Percentiles rank a stretch among this genome's conserved stretches.
These are phyloP conservation scores for Chironomus tepperi DNA, from an alignment of 1,140 invertebrate genomes.

Conservation along the genomic window DNA sequence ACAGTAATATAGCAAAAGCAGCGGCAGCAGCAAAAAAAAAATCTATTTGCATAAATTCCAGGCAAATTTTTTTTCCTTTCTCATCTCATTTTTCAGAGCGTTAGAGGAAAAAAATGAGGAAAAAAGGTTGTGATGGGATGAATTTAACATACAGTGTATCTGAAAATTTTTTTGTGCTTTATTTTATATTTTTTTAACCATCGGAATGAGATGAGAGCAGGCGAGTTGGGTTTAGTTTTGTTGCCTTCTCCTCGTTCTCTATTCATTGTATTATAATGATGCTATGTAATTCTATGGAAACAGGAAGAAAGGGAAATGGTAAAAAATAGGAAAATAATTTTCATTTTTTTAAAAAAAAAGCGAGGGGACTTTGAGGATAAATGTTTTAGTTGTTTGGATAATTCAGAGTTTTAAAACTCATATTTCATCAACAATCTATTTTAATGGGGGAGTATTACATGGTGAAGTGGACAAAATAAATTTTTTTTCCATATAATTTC, in stretches of 20 bases:
- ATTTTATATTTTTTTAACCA: too few species aligned
- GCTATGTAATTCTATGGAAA: neutral
- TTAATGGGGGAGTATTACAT: neutral
- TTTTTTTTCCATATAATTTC: too few species aligned
- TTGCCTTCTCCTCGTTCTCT: neutral
- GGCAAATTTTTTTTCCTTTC: neutral
- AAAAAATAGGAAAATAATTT: conserved; percentile 9
- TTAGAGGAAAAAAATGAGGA: conserved; percentile 1
- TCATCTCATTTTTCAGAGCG: neutral
- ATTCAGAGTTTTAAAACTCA: neutral
- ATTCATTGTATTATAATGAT: conserved; percentile 17
- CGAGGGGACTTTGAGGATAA: neutral
- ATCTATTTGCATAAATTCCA: conserved; percentile 24
- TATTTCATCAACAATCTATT: neutral
- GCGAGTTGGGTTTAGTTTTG: conserved; percentile 20
- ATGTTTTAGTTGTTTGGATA: neutral
- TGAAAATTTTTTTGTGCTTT: neutral
- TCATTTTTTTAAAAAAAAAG: neutral
- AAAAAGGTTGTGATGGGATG: too few species aligned
- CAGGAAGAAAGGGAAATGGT: neutral
- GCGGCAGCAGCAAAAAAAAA: conserved; percentile 2
- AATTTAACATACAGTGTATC: too few species aligned
- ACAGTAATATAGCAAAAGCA: neutral
- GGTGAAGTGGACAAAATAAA: too few species aligned
- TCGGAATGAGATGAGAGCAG: neutral